Base-by-base conservation (phyloP, 2,113 vertebrate genomes). In the Nothocercus nigrocapillus region DNA sequence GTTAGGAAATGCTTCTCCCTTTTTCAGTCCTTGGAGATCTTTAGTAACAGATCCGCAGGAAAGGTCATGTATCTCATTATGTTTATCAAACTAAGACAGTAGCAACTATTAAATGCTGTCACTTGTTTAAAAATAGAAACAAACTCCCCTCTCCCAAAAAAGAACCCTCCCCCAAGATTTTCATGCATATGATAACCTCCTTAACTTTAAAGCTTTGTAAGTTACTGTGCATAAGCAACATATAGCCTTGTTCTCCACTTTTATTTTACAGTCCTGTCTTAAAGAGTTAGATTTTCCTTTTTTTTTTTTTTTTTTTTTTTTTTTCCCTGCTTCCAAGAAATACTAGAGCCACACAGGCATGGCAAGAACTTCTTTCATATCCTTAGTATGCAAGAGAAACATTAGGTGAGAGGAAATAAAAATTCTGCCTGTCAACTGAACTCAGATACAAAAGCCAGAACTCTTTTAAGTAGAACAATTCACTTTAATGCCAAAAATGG, bases 1-100 rank as follows among this genome's bases (percentile, higher is more conserved):
- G 69, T 59, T 82, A 89, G 94, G 91, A 97, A 96, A 96, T 11
- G 30, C 45, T 61, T 95, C 79, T 82, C 61, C 13, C 8, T 58
- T 95, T 89, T 74, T 75, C 40, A 85, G 34, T 61, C n/a, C 54
- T 92, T 79, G 93, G 75, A 93, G 32, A 25, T 75, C 1, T 89
- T 47, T 77, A 69, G 28, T 45, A 79, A 93, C n/a, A 86, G 62
- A 66, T 38, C n/a, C 90, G 59, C 56, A 34, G 54, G 30, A 58
- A 66, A 87, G 34, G 6, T 49, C 68, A 49, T 62, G 44, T 84
- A 74, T 70, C 34, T 63, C 44, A 82, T 68, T 88, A 36, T 1
- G 13, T 94, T 95, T 88, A 86, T 61, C 12, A 79, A 64, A 67
- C 78, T 56, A 78, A 72, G 14, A 8, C 54, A 74, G 72, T 6